Evolutionary conservation across 2,888 invertebrate genomes (phyloP).

Genomic region (Meganola albula): DNA sequence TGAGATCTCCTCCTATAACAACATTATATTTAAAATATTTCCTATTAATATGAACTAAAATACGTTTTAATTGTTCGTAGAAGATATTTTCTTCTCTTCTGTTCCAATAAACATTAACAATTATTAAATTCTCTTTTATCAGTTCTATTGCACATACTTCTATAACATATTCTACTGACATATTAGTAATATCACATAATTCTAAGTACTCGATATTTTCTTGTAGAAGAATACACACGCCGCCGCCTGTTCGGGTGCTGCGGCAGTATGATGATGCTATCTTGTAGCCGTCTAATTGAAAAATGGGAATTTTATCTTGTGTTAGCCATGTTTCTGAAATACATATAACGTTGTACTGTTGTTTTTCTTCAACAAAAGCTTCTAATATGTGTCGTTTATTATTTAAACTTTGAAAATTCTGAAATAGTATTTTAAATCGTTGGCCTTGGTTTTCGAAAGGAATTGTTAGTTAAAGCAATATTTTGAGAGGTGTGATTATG

Average conservation of each 20-base stretch:
- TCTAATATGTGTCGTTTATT: not conserved
- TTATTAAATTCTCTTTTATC: not conserved
- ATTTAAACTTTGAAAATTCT: conserved; percentile 1
- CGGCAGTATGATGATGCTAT: no score
- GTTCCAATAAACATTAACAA: not conserved
- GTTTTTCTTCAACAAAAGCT: not conserved
- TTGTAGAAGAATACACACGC: not conserved
- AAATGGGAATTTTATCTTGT: no score
- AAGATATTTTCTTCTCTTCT: not conserved
- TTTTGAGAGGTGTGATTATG: no score
- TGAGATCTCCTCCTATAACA: conserved; percentile 2
- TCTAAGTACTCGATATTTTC: not conserved
- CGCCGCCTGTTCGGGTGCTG: not conserved
- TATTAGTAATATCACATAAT: not conserved
- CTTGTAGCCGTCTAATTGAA: no score
- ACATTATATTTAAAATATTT: not conserved
- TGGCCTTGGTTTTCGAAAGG: conserved; percentile 1
- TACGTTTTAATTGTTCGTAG: not conserved
- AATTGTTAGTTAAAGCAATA: not conserved
- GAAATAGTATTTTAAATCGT: conserved; percentile 1
- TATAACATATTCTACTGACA: conserved; percentile 1
- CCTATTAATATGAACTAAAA: not conserved
- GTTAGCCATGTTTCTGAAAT: conserved; percentile 3
- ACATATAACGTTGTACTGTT: not conserved
- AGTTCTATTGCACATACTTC: conserved; percentile 1